These are phyloP conservation scores for Trichonephila clavipes DNA, from an alignment of 1,140 invertebrate species.

Conservation along the genomic window DNA sequence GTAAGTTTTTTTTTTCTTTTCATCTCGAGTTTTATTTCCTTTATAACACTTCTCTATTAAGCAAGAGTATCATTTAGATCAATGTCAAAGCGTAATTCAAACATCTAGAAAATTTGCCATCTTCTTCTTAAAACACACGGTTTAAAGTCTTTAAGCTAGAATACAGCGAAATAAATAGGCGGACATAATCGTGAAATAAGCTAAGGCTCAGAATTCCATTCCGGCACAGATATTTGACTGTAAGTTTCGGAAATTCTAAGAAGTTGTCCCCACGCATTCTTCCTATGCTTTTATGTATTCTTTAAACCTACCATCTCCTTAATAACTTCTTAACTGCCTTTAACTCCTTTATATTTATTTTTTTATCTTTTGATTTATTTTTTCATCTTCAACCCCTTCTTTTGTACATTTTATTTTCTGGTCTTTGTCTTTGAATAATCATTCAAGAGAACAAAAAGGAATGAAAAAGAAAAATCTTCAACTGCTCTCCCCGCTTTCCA, in stretches of 20 bases:
- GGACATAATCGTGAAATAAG: neutral
- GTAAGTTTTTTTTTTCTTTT: no score
- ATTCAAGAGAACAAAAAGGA: constrained; percentile 8
- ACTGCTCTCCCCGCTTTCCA: neutral
- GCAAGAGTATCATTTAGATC: no score
- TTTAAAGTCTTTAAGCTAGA: neutral
- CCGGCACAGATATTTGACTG: constrained; percentile 18
- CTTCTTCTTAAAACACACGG: no score
- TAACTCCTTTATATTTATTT: neutral
- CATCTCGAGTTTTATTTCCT: no score
- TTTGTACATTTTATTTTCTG: neutral
- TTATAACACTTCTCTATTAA: no score
- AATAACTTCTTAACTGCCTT: neutral
- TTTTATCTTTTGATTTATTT: neutral
- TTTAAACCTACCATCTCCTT: neutral
- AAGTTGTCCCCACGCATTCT: neutral
- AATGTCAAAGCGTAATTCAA: no score
- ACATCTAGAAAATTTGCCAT: no score
- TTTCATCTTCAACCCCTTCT: neutral
- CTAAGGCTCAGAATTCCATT: neutral
- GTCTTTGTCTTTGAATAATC: constrained; percentile 67
- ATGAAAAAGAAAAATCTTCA: neutral
- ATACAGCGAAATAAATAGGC: neutral
- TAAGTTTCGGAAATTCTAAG: neutral
- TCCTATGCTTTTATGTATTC: neutral